Base-by-base conservation (phyloP, 2,797 vertebrate species). In the Sebastes trivittatus region DNA sequence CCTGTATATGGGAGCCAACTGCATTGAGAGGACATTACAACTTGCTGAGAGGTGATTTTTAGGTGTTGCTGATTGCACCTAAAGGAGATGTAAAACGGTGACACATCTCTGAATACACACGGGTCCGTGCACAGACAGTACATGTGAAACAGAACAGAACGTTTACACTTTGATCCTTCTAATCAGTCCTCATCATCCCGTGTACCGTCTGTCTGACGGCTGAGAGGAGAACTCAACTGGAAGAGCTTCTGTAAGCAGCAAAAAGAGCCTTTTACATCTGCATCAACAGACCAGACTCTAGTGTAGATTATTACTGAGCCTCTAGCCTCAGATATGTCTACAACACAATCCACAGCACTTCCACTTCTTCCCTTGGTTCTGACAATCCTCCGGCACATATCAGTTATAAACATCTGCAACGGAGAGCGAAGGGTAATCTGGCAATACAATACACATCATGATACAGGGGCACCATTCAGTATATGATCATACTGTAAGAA, bases 191-290 rank as follows among this genome's bases (percentile, higher is more conserved):
- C 14, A 5, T 63, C 34, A 20, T 22, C 23, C 32, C 61, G 52
- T 55, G n/a, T 64, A 58, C 38, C 42, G 30, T 71, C 11, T 11
- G 54, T 52, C 23, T 82, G 64, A 68, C 36, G 60, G 58, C 46
- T 30, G 29, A 64, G 38, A 67, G 54, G 36, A 68, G 14, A 65
- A 62, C 22, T 49, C 63, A 67, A 67, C 14, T 56, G 38, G 23
- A 73, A 54, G 29, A 54, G 60, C 60, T 70, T 81, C 66, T 72
- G 58, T 60, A 38, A 59, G 77, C 42, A 36, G 32, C 72, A 65
- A 75, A 79, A 78, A 70, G 30, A 75, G 32, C 79, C 58, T 79
- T 70, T 58, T 25, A 55, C 6, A 30, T 81, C 27, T 63, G 75
- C 55, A 67, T 64, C 34, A 80, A 55, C 14, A 72, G 27, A 49